A percentile compares a stretch with the other conserved stretches of the same genome.
Evolutionary conservation across 2,888 invertebrate species (phyloP).

Genomic region (Synergus gifuensis): DNA sequence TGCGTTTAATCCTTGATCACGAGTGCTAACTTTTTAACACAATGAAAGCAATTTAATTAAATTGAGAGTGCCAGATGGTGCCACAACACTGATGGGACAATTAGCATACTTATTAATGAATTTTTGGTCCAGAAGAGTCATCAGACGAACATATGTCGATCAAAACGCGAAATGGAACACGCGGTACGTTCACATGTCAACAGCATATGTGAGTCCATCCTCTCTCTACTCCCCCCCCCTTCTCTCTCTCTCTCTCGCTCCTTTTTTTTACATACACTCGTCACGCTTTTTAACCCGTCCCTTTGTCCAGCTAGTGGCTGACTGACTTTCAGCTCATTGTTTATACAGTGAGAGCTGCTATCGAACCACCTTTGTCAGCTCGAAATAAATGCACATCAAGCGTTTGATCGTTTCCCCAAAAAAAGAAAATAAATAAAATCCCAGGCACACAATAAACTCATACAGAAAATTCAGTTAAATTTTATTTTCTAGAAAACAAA

Average conservation of each 20-base stretch:
- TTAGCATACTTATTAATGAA: constrained; percentile 67
- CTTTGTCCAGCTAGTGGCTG: constrained; percentile 33
- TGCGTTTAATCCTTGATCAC: no score
- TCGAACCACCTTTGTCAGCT: constrained; percentile 45
- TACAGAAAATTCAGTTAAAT: neutral
- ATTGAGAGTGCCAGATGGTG: constrained; percentile 60
- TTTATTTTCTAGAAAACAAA: no score
- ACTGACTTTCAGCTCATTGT: constrained; percentile 39
- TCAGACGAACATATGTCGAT: constrained; percentile 60
- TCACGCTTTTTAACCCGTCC: constrained; percentile 37
- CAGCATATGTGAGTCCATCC: constrained; percentile 53
- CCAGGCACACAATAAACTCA: neutral
- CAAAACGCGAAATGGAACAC: constrained; percentile 43
- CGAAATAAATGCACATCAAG: neutral
- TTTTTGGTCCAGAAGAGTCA: constrained; percentile 54
- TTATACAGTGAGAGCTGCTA: constrained; percentile 38
- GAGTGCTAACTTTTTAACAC: no score
- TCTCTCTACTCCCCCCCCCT: no score
- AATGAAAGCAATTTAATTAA: constrained; percentile 59
- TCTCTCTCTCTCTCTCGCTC: constrained; percentile 31
- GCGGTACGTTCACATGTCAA: constrained; percentile 51
- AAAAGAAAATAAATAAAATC: neutral
- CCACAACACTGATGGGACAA: constrained; percentile 48
- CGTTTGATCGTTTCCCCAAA: neutral
- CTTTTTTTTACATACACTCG: constrained; percentile 11